phyloP scores from a whole-genome alignment of 2,113 vertebrate genomes.

The Gambusia affinis region DNA sequence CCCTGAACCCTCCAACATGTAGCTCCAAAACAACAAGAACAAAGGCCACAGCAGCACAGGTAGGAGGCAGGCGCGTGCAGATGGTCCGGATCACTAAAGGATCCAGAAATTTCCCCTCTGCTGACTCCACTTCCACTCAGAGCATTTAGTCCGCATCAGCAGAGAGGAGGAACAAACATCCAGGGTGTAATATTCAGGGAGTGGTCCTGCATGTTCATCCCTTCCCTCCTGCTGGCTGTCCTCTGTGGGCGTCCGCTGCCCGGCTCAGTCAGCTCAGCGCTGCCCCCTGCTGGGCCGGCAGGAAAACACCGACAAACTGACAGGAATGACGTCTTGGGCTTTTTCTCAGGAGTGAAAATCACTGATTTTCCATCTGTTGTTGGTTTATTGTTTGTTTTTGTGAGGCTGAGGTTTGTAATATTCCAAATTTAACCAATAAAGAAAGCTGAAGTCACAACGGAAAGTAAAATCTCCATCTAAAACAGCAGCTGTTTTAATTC shows the following conservation, averaged over 20 bases:
- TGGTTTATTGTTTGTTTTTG: neutral
- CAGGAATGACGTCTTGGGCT: neutral
- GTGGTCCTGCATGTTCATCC: constrained; percentile 33
- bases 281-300: constrained; percentile 64
- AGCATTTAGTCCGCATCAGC: neutral
- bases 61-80: neutral
- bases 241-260: constrained; percentile 8
- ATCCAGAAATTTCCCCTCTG: neutral
- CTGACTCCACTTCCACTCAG: neutral
- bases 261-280: constrained; percentile 31
- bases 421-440: neutral
- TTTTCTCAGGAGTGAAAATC: neutral
- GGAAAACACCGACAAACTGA: neutral
- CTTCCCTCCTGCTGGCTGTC: constrained; percentile 9
- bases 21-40: neutral
- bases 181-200: constrained; percentile 49
- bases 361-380: neutral
- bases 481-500: neutral
- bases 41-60: neutral
- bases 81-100: neutral
- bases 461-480: neutral
- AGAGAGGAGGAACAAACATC: constrained; percentile 39
- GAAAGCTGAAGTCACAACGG: neutral
- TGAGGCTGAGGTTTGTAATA: neutral
- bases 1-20: neutral